phyloP scores from a whole-genome alignment of 2,888 invertebrate genomes.

The Octodonta nipae region DNA sequence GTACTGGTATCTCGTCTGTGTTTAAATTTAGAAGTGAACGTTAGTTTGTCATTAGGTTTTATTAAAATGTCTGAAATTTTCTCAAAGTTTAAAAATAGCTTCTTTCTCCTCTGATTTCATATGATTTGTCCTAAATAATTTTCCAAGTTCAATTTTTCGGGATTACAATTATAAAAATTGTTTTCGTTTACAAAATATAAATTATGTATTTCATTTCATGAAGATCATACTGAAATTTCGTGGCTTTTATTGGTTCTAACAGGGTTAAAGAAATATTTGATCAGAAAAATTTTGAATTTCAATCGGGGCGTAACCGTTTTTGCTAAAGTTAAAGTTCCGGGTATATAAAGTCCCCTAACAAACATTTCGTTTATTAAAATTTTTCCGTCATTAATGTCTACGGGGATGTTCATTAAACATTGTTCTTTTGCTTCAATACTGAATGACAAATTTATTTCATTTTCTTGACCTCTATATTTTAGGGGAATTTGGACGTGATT shows the following conservation, averaged over 20 bases:
- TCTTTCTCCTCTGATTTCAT: not conserved
- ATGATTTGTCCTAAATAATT: not conserved
- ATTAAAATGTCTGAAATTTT: not conserved
- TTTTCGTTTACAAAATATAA: not conserved
- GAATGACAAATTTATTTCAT: not conserved
- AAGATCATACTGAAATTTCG: not conserved
- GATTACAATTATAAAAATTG: not conserved
- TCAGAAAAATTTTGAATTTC: conserved; percentile 1
- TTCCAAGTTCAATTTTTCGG: not conserved
- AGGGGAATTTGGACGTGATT: not conserved
- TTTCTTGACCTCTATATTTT: not conserved
- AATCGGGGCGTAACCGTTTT: not conserved
- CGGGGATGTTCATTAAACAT: not conserved
- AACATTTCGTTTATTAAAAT: not conserved
- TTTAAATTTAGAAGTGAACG: conserved; percentile 19
- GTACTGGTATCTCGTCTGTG: conserved; percentile 16
- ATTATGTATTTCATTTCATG: too few species aligned
- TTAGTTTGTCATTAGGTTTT: conserved; percentile 8
- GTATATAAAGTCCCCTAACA: not conserved
- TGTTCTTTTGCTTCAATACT: not conserved
- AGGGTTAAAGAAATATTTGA: not conserved
- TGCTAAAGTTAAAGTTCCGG: not conserved
- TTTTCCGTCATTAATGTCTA: not conserved
- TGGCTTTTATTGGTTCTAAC: not conserved
- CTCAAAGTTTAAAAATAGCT: not conserved